Base-by-base conservation (phyloP, 2,113 vertebrate genomes). In the Gallinago jamesoni region DNA sequence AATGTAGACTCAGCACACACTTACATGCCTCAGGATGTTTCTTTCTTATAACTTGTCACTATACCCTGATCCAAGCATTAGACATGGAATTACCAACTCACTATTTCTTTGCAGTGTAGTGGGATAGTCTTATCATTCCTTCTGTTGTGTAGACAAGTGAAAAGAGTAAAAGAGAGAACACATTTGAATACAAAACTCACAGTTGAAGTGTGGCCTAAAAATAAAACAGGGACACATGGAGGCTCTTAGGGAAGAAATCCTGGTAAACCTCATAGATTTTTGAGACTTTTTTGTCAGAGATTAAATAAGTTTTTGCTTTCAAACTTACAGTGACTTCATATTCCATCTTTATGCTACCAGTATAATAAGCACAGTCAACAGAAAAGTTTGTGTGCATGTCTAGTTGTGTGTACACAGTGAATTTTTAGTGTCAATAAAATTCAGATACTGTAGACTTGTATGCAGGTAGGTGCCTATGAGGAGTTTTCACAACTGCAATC, bases 291-390 rank as follows among this genome's bases (percentile, higher is more conserved):
- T 93, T 72, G 48, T 87, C 39, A 79, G 62, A 64, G 21, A 62
- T 82, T 96, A 90, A 85, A 52, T 87, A 75, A 21, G 23, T 75
- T 5, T 47, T 96, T 24, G 14, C 60, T 89, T 81, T 96, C 93
- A 95, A 92, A 91, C 30, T 92, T 95, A 81, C 30, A 80, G 52
- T 67, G 64, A 90, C 68, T 84, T 97, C 69, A 64, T 76, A 52
- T 73, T 81, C 45, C 27, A 80, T 68, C 37, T 63, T 82, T 52
- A 62, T 41, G 20, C 12, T 43, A 77, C 25, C 64, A 80, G 15
- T 67, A 68, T 59, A 78, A 88, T 43, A 87, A 82, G 18, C 31
- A 94, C 43, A 90, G 55, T 39, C 53, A 85, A 81, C 39, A 80
- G 35, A 95, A 96, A 88, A 57, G 25, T 35, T 82, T 81, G 59